Percentiles rank a stretch among this genome's conserved stretches.
Conservation (phyloP, 2,888 invertebrate species). For the Heliconius charithonia region DNA sequence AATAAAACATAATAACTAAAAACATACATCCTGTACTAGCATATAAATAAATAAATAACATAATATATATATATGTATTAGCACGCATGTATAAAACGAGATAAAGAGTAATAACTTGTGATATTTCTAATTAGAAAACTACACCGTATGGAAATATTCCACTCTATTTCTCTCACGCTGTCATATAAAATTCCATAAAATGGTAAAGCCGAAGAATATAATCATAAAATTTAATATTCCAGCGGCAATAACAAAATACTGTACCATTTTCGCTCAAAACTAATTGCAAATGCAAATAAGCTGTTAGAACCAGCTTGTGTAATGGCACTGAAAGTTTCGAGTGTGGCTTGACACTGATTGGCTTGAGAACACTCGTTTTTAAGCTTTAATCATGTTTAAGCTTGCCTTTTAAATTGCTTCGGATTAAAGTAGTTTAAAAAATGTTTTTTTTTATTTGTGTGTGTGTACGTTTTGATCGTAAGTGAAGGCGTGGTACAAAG, state of each 20-base stretch:
- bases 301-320: constrained; percentile 47
- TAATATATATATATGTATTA: neutral
- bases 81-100: neutral
- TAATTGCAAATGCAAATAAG: constrained; percentile 49
- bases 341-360: constrained; percentile 45
- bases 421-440: neutral
- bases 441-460: neutral
- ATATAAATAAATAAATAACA: too few relatives aligned
- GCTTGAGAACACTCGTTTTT: constrained; percentile 38
- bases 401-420: constrained; percentile 31
- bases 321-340: constrained; percentile 44
- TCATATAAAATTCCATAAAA: constrained; percentile 20
- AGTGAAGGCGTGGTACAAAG: neutral
- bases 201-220: constrained; percentile 24
- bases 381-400: constrained; percentile 36
- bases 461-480: neutral
- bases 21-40: too few relatives aligned
- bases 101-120: constrained; percentile 7
- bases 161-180: neutral
- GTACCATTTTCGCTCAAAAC: constrained; percentile 41
- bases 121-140: constrained; percentile 23
- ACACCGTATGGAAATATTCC: neutral
- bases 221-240: constrained; percentile 36
- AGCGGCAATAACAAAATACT: constrained; percentile 33
- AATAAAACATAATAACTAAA: neutral